Percentiles rank a stretch among this genome's conserved stretches.
Evolutionary conservation across 2,888 invertebrate genomes (phyloP).

Genomic region (Stenodera caucasica): DNA sequence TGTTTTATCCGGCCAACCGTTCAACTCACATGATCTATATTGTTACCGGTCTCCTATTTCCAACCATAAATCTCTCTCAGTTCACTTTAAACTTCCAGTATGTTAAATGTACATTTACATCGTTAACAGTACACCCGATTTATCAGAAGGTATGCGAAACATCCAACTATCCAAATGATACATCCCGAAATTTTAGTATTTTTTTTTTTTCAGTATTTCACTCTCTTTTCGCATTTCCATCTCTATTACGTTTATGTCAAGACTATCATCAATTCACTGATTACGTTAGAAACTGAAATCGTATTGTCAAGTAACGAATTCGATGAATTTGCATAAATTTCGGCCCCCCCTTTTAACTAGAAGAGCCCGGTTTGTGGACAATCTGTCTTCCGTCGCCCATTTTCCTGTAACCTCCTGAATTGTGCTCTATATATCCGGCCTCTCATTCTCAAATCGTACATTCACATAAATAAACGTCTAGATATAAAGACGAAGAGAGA

Average conservation of each 20-base stretch:
- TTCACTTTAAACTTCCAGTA: constrained; percentile 20
- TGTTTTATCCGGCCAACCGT: constrained; percentile 13
- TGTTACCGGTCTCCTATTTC: constrained; percentile 7
- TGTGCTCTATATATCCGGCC: constrained; percentile 34
- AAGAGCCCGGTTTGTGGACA: constrained; percentile 40
- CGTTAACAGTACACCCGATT: constrained; percentile 15
- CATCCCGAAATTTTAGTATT: background rate
- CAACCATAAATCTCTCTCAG: constrained; percentile 17
- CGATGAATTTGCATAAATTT: constrained; percentile 43
- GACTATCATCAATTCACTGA: constrained; percentile 9
- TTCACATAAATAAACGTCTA: constrained; percentile 28
- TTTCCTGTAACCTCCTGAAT: constrained; percentile 35
- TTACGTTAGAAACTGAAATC: background rate
- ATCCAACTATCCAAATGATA: constrained; percentile 9
- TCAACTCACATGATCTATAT: constrained; percentile 18
- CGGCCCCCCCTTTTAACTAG: too few species aligned
- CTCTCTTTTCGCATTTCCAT: background rate
- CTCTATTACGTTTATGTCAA: background rate
- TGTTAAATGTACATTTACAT: constrained; percentile 19
- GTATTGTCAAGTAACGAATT: constrained; percentile 30
- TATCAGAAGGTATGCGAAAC: constrained; percentile 13
- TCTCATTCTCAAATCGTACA: constrained; percentile 25
- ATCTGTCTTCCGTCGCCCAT: constrained; percentile 30
- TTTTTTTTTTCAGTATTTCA: background rate
- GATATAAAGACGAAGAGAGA: constrained; percentile 24